Conservation (phyloP, 2,797 vertebrate genomes). For the Holocentrus rufus region DNA sequence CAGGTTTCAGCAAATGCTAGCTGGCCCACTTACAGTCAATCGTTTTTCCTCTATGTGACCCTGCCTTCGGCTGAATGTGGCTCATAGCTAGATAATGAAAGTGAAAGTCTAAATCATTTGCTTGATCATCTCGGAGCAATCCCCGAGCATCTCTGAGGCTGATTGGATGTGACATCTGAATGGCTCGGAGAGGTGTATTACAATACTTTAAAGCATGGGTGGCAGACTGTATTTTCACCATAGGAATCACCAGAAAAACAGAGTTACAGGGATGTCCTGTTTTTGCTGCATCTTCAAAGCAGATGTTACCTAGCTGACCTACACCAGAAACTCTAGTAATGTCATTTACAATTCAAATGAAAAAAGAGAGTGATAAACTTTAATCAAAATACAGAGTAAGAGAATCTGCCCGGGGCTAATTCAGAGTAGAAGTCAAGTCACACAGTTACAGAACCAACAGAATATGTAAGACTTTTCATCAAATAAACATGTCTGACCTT, state of each 20-base stretch:
- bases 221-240: slow-evolving; percentile 30
- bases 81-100: slow-evolving; percentile 36
- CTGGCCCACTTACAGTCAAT: slow-evolving; percentile 37
- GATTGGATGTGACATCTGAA: slow-evolving; percentile 56
- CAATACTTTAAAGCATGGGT: slow-evolving; percentile 27
- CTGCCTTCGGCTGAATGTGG: slow-evolving; percentile 37
- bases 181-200: slow-evolving; percentile 41
- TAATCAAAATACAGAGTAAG: neutral
- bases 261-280: neutral
- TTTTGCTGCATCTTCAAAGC: slow-evolving; percentile 18
- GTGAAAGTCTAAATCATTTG: slow-evolving; percentile 47
- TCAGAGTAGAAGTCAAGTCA: neutral
- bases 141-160: slow-evolving; percentile 29
- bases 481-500: slow-evolving; percentile 25
- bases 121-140: slow-evolving; percentile 54
- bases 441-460: neutral
- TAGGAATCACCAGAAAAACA: slow-evolving; percentile 17
- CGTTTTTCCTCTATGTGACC: slow-evolving; percentile 22
- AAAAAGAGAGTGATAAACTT: neutral
- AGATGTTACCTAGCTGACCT: neutral
- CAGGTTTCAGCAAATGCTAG: neutral
- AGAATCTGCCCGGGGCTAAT: neutral
- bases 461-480: slow-evolving; percentile 6
- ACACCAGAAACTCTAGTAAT: slow-evolving; percentile 1
- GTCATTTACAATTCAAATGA: neutral